A percentile compares a stretch with the other conserved stretches of the same genome.
Conservation (phyloP, 1,140 invertebrate species). For the Orchesella cincta region DNA sequence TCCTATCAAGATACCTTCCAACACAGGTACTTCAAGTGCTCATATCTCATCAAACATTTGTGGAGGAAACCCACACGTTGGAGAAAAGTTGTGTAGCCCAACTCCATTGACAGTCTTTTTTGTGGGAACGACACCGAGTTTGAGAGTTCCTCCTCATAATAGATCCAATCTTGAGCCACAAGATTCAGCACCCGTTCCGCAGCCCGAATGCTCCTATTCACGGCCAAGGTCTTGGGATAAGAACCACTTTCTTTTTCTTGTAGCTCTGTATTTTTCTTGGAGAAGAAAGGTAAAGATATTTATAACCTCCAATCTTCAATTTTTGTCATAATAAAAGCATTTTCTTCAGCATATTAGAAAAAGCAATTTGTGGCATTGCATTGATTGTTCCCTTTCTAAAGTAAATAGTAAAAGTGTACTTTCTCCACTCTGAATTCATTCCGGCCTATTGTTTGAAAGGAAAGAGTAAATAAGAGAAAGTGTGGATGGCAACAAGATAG, state of each 20-base stretch:
- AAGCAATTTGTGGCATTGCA: too few species aligned
- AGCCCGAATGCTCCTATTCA: slow-evolving; percentile 35
- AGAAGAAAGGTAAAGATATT: background rate
- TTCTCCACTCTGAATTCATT: too few species aligned
- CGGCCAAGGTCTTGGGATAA: background rate
- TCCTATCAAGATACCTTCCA: too few species aligned
- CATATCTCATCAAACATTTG: slow-evolving; percentile 32
- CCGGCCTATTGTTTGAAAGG: too few species aligned
- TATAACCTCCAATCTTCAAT: background rate
- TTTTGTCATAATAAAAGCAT: too few species aligned
- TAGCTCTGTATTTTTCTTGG: background rate
- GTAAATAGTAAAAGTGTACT: too few species aligned
- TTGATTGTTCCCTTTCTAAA: too few species aligned
- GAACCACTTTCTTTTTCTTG: background rate
- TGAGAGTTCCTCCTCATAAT: background rate
- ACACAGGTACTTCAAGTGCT: slow-evolving; percentile 35
- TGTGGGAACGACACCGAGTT: background rate
- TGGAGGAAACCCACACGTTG: slow-evolving; percentile 32
- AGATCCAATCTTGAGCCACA: slow-evolving; percentile 9
- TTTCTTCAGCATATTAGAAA: too few species aligned
- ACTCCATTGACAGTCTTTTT: background rate
- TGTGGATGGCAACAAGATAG: too few species aligned
- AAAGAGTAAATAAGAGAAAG: too few species aligned
- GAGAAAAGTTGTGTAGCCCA: slow-evolving; percentile 8
- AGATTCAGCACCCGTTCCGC: slow-evolving; percentile 29